Evolutionary conservation across 2,888 invertebrate genomes (phyloP), one percentile per base, ranked within the genome.

Genomic region (Augiades crinisus): DNA sequence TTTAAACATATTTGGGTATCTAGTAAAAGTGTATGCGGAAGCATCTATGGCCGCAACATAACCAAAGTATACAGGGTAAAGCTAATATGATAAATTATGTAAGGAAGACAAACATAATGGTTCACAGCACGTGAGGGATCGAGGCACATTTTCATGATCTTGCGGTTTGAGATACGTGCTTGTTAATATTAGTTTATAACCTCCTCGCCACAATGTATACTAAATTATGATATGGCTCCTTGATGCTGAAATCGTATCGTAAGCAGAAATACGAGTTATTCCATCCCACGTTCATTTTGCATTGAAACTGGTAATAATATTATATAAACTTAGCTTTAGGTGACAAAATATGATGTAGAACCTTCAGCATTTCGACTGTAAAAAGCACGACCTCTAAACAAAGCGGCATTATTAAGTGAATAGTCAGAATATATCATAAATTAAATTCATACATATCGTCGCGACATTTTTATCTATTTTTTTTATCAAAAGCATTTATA

Each of bases 131-230:
- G 21, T 78, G 77, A 80, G 82, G 81, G 82, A 78, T 81, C 76
- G 70, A 67, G 50, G 74, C 75, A 81, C 81, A 80, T 85, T 88
- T 87, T 86, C 87, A 83, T 84, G 85, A 87, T 86, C 78, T 76
- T 88, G 88, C 82, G 88, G 87, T 86, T 80, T 74, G 69, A 72
- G 78, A 81, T 82, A 78, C 78, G 73, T 76, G 78, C 81, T 72
- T 76, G 81, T 80, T 85, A 81, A 84, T 84, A 85, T 86, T 86
- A 84, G 84, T 83, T 83, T 81, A 85, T 82, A 78, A 78, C 78
- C 81, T 81, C 60, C 70, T 65, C 55, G 64, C 78, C 80, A 68
- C 76, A 78, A 68, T 77, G 72, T 80, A 68, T 75, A 73, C 75
- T 65, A 73, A 75, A 78, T 76, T 77, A 70, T 75, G 75, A 67